Evolutionary conservation across 2,113 vertebrate genomes (phyloP), one percentile per base, ranked within the genome.

Genomic region (Bubo blakistoni): DNA sequence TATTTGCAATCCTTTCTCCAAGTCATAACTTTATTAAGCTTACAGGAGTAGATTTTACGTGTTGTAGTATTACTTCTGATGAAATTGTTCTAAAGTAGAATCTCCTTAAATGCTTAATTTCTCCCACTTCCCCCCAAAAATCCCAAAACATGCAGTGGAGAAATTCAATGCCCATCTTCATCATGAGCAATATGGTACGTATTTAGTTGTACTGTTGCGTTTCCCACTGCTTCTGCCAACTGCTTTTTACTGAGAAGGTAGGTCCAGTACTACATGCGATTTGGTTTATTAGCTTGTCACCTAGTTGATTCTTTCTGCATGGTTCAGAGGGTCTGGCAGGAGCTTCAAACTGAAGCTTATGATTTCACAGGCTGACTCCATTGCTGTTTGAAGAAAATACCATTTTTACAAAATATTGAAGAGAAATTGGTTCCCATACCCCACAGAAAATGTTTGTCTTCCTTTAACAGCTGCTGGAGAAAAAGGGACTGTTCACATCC

Each of bases 121-220:
- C 16, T 72, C 4, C 4, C 4, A 4, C 9, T 46, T 2, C 5
- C 1, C 4, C 2, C 0, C 1, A 29, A 25, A 67, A 65, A 46
- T n/a, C 20, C 32, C 10, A 4, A 5, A 4, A 34, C 1, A 2
- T 1, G 0, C 40, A 32, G 10, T 16, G 81, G 47, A 84, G 38
- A 63, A 74, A 20, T 55, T 44, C 84, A 73, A 34, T 55, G 15
- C 3, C 12, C 4, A 3, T 78, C 47, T 80, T 81, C 46, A 22
- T 32, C 17, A 26, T 4, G 16, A 90, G 13, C 30, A n/a, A 12
- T 21, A 4, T 47, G 44, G 9, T 13, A 40, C 16, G 6, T 44
- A 62, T 6, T 73, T 81, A 66, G 36, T 79, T 74, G 16, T 66
- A 4, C 12, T 47, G 1, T 74, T 86, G 3, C 26, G 52, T 86